phyloP scores from a whole-genome alignment of 2,797 vertebrate genomes.

The Nyctibius grandis region DNA sequence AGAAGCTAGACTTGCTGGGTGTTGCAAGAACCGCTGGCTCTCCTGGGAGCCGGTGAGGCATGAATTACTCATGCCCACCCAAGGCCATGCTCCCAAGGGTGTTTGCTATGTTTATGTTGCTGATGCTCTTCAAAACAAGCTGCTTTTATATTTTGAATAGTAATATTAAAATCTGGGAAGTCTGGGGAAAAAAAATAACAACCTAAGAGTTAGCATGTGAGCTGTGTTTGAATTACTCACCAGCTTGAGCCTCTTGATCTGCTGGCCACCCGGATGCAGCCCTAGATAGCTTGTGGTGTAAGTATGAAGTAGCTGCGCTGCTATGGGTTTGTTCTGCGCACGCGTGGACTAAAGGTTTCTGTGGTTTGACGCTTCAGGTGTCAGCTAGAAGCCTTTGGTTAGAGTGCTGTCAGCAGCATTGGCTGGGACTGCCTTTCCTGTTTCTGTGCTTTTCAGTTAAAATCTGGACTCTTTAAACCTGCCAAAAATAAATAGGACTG shows the following conservation, averaged over 20 bases:
- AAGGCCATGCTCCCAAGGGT: neutral
- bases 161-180: neutral
- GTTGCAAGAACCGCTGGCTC: neutral
- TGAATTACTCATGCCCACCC: neutral
- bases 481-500: neutral
- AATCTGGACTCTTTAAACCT: neutral
- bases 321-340: rapidly evolving
- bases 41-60: neutral
- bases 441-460: neutral
- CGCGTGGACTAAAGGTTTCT: neutral
- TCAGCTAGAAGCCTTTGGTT: neutral
- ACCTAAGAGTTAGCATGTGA: neutral
- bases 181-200: too few relatives aligned
- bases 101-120: neutral
- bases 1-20: neutral
- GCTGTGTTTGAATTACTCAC: neutral
- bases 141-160: neutral
- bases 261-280: neutral
- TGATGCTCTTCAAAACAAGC: neutral
- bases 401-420: neutral
- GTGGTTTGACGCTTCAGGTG: neutral
- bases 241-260: neutral
- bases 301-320: neutral
- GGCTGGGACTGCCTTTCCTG: neutral
- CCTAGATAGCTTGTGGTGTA: neutral